Evolutionary conservation across 2,113 vertebrate genomes (phyloP), one percentile per base, ranked within the genome.

Genomic region (Pholis gunnellus): DNA sequence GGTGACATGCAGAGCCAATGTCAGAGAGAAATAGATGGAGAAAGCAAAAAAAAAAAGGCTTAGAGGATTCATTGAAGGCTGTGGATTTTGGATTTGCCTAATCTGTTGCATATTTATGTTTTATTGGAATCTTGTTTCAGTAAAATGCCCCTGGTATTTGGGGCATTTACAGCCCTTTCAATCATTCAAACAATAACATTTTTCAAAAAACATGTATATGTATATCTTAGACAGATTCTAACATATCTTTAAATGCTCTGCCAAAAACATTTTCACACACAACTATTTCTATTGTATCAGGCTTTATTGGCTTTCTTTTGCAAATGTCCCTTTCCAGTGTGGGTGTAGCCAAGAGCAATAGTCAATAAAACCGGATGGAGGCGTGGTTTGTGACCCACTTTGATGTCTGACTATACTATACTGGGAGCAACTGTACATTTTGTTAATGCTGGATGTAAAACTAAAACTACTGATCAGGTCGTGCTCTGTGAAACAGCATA

Each of bases 71-170:
- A 70, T 42, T 67, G 40, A 52, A 78, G 52, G 60, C 68, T 20
- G 68, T 31, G 71, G 34, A 78, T 75, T 64, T 52, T 18, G 61
- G 54, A 82, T 64, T 36, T 76, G 60, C 79, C 71, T 88, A 85
- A 82, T 83, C 83, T 80, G 72, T 59, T 75, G 27, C 44, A 82
- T 72, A 76, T 72, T 77, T 72, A 63, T 85, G 22, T 44, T 42
- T 18, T 4, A 8, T n/a, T 48, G 13, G 9, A 64, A 61, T 59
- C 0, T 6, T 34, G 11, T 74, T 86, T 40, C 15, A 78, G 44
- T 44, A 65, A 57, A 72, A 60, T 2, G 6, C 2, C 38, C 11
- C 4, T 64, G 4, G 31, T 10, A 42, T 40, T 31, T 42, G 22
- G 18, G 67, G 9, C 50, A 36, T 52, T 40, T 22, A 66, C 29